A percentile compares a stretch with the other conserved stretches of the same genome.
Conservation (phyloP, 2,797 vertebrate species). For the Aldrovandia affinis region DNA sequence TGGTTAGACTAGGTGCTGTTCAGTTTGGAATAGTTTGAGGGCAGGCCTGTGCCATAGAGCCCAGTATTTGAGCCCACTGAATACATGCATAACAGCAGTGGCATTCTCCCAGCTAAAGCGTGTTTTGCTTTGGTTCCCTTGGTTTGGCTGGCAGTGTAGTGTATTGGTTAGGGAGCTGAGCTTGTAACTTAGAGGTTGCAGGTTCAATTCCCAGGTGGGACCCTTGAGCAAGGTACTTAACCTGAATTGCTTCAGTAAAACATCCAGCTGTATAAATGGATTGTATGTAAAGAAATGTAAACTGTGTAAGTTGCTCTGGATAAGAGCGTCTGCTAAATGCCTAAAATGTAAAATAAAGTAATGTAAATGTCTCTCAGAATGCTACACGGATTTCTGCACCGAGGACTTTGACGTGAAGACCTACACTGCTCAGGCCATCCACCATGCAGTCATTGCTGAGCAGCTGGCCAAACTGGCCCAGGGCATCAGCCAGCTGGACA, state of each 20-base stretch:
- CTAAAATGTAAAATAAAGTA: too few species aligned
- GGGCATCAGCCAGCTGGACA: conserved; percentile 96
- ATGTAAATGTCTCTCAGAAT: conserved; percentile 81
- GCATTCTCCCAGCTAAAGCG: not conserved
- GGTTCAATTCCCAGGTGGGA: too few species aligned
- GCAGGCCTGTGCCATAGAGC: not conserved
- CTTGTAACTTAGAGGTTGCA: too few species aligned
- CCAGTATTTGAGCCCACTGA: not conserved
- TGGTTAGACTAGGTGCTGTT: not conserved
- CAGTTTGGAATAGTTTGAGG: not conserved
- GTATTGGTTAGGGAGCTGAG: too few species aligned
- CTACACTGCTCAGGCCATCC: conserved; percentile 92
- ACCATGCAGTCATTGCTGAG: conserved; percentile 91
- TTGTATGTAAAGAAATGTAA: too few species aligned
- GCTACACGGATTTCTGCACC: conserved; percentile 85
- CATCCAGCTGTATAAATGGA: too few species aligned
- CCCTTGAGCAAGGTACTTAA: too few species aligned
- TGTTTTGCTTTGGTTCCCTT: not conserved
- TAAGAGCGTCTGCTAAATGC: too few species aligned
- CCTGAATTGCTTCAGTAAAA: too few species aligned
- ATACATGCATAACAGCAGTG: not conserved
- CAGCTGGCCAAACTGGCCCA: conserved; percentile 92
- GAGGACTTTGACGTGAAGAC: conserved; percentile 92
- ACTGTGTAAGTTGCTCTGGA: too few species aligned
- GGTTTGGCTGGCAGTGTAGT: too few species aligned